Percentiles rank a stretch among this genome's conserved stretches.
phyloP scores from a whole-genome alignment of 2,113 vertebrate genomes.

The Cinclus mexicanus region DNA sequence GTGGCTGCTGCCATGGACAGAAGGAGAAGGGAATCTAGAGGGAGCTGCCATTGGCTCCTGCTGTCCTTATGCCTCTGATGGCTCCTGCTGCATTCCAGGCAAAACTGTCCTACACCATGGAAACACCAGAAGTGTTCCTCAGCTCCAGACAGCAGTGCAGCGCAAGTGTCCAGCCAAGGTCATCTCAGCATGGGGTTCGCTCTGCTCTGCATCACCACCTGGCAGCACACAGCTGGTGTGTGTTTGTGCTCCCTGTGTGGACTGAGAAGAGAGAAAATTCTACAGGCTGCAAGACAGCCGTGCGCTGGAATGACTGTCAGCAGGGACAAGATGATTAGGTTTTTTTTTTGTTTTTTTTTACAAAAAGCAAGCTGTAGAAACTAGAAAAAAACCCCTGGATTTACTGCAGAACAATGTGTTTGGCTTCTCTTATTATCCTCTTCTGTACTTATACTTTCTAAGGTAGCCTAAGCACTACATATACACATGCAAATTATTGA shows the following conservation, averaged over 20 bases:
- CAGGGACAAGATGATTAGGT: not conserved
- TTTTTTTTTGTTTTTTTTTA: not conserved
- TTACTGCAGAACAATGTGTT: not conserved
- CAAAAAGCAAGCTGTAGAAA: not conserved
- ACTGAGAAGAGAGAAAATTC: not conserved
- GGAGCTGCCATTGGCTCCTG: not conserved
- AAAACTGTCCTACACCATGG: fast-evolving
- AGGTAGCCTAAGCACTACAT: not conserved
- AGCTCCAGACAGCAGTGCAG: not conserved
- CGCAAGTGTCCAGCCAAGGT: not conserved
- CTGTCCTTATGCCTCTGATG: not conserved
- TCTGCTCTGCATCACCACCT: not conserved
- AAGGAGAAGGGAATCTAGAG: not conserved
- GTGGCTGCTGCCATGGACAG: not conserved
- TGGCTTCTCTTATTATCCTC: not conserved
- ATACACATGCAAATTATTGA: not conserved
- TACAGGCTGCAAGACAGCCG: not conserved
- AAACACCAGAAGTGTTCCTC: not conserved
- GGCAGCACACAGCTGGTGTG: not conserved
- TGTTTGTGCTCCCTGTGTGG: not conserved
- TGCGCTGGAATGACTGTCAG: not conserved
- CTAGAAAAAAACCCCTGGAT: not conserved
- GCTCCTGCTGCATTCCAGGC: not conserved
- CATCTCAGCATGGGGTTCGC: not conserved
- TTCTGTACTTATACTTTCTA: not conserved